These are phyloP conservation scores for Chelidonichthys spinosus DNA, from an alignment of 2,797 vertebrate genomes.

Conservation along the genomic window DNA sequence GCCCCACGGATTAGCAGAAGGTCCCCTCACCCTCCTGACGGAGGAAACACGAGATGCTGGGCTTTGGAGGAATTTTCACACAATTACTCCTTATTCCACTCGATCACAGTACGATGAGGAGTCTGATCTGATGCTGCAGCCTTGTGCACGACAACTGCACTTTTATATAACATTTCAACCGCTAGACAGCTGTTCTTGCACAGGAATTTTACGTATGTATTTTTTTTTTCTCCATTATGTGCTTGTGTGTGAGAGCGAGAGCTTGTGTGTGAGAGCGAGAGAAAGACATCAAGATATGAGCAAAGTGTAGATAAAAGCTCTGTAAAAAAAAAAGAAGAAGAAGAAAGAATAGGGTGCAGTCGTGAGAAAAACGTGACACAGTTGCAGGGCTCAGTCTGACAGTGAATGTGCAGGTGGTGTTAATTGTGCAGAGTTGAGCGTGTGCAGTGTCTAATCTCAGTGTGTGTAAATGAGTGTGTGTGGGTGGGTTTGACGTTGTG, in stretches of 20 bases:
- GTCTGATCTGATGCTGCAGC: constrained; percentile 2
- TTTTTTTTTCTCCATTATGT: constrained; percentile 16
- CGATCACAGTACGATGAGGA: neutral
- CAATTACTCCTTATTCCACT: neutral
- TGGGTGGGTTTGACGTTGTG: constrained; percentile 58
- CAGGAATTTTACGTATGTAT: constrained; percentile 54
- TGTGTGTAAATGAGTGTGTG: constrained; percentile 36
- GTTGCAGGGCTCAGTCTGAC: constrained; percentile 49
- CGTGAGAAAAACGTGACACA: constrained; percentile 50
- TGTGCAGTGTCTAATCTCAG: constrained; percentile 55
- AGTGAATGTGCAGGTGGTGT: constrained; percentile 74
- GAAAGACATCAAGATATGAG: neutral
- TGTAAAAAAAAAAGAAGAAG: neutral
- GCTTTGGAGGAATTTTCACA: constrained; percentile 13
- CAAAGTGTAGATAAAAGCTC: constrained; percentile 26
- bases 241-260: constrained; percentile 3
- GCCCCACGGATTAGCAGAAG: constrained; percentile 25
- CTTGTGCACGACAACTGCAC: constrained; percentile 10
- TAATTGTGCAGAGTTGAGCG: constrained; percentile 71
- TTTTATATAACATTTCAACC: constrained; percentile 31
- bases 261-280: neutral
- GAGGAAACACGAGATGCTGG: constrained; percentile 20
- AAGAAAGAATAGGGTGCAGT: constrained; percentile 21
- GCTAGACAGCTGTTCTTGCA: constrained; percentile 39
- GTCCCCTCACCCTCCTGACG: constrained; percentile 5